A percentile compares a stretch with the other conserved stretches of the same genome.
phyloP scores from a whole-genome alignment of 2,113 vertebrate species.

The Trichechus manatus region DNA sequence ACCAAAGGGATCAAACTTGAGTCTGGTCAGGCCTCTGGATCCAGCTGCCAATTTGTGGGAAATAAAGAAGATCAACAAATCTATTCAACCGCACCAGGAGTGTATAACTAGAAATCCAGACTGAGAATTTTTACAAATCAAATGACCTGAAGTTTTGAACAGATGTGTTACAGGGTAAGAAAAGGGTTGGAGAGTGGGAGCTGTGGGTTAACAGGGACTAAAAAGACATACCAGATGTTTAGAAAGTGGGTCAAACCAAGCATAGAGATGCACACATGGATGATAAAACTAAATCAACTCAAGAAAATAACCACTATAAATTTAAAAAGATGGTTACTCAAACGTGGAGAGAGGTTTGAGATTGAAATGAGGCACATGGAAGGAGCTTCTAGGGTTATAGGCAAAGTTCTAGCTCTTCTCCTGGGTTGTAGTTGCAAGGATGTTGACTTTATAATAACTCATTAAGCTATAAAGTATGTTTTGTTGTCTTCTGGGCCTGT shows the following conservation, averaged over 20 bases:
- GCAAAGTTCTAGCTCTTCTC: background rate
- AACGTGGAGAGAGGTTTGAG: background rate
- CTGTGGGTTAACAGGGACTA: background rate
- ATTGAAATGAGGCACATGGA: background rate
- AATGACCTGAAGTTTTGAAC: background rate
- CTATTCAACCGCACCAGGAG: background rate
- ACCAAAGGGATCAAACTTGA: background rate
- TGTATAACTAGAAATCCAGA: background rate
- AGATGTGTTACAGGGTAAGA: background rate
- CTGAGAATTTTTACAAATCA: background rate
- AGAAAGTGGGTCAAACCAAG: background rate
- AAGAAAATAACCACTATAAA: background rate
- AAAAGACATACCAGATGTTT: background rate
- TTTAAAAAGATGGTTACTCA: background rate
- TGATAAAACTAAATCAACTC: slow-evolving; percentile 4
- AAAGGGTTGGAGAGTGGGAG: background rate
- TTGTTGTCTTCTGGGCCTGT: background rate
- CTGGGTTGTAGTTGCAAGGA: background rate
- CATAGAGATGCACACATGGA: background rate
- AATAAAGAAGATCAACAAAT: background rate
- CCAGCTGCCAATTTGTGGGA: background rate
- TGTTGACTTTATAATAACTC: background rate
- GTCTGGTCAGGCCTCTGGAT: no score
- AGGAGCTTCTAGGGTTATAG: background rate
- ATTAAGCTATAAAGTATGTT: background rate